Evolutionary conservation across 2,797 vertebrate genomes (phyloP).

Genomic region (Sorex maritimensis): DNA sequence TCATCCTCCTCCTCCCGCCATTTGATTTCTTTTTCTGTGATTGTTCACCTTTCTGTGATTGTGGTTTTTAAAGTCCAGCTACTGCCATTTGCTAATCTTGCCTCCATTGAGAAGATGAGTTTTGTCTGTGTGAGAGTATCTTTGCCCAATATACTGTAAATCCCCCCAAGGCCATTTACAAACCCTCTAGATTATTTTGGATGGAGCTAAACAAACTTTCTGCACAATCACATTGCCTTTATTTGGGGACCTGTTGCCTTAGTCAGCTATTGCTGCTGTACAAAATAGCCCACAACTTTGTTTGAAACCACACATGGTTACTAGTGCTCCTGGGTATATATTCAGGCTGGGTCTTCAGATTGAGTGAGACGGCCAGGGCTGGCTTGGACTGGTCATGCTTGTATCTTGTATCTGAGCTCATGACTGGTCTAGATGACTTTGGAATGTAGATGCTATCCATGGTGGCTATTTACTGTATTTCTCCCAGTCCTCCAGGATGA

Average conservation of each 20-base stretch:
- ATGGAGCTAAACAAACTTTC: neutral
- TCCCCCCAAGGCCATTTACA: conserved; percentile 10
- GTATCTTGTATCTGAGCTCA: neutral
- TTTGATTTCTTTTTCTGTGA: no score
- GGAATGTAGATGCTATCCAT: neutral
- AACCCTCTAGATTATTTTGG: no score
- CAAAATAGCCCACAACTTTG: conserved; percentile 23
- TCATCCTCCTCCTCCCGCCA: no score
- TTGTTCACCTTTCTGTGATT: neutral
- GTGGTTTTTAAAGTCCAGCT: conserved; percentile 16
- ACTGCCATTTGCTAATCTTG: conserved; percentile 43
- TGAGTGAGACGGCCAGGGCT: neutral
- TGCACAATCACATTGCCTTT: neutral
- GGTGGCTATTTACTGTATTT: neutral
- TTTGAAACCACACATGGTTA: neutral
- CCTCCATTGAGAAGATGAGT: conserved; percentile 18
- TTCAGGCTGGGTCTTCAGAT: neutral
- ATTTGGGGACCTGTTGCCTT: neutral
- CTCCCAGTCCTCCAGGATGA: neutral
- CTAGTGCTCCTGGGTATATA: neutral
- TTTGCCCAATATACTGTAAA: conserved; percentile 20
- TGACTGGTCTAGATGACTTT: conserved; percentile 5
- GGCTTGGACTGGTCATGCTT: neutral
- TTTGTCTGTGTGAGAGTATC: conserved; percentile 48
- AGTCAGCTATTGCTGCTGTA: conserved; percentile 38